Conservation (phyloP, 2,797 vertebrate species). For the Aphelocoma californica region DNA sequence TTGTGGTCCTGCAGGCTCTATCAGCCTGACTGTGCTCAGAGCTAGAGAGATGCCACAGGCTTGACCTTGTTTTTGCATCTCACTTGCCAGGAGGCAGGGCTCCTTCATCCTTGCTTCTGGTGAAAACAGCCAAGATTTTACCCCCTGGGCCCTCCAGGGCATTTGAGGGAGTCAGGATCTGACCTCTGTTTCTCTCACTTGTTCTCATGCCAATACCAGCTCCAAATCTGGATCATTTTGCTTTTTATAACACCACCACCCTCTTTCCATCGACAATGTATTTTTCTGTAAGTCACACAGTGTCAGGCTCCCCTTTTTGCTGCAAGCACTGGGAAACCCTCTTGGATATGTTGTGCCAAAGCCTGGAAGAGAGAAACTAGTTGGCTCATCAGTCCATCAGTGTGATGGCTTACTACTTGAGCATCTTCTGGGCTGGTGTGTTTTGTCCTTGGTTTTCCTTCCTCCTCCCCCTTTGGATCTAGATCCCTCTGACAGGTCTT, state of each 20-base stretch:
- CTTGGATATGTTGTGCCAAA: background rate
- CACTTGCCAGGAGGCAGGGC: background rate
- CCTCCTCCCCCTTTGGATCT: background rate
- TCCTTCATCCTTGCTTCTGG: background rate
- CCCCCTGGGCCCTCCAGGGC: background rate
- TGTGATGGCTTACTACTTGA: background rate
- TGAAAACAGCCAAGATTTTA: background rate
- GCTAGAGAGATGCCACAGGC: background rate
- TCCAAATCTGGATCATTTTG: background rate
- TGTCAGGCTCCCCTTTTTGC: background rate
- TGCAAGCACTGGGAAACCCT: background rate
- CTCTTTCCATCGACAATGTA: background rate
- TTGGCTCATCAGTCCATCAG: background rate
- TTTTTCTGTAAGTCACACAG: background rate
- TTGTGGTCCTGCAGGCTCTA: background rate
- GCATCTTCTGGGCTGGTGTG: background rate
- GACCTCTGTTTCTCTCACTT: background rate
- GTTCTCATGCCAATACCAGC: background rate
- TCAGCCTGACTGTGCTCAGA: background rate
- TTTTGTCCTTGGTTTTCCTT: background rate
- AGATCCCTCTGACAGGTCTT: background rate
- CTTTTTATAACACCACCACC: background rate
- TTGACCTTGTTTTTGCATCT: slow-evolving; percentile 1
- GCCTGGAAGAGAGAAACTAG: background rate
- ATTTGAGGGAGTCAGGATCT: background rate